Conservation (phyloP, 2,113 vertebrate genomes). For the Prinia subflava region DNA sequence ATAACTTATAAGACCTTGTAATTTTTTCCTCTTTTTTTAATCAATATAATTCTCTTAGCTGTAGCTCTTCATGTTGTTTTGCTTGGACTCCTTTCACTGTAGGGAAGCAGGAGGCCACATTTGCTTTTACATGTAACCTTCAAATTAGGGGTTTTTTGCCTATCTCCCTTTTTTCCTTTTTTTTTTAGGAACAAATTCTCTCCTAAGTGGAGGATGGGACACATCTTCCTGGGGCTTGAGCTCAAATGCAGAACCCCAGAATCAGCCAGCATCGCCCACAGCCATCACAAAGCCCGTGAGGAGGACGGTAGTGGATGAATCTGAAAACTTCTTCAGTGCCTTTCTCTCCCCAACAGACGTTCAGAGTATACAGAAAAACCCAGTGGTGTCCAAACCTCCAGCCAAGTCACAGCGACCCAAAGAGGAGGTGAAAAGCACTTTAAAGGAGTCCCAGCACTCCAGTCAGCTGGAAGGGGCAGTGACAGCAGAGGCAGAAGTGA, state of each 20-base stretch:
- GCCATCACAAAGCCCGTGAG: slow-evolving; percentile 97
- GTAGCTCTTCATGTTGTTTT: background rate
- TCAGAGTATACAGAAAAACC: slow-evolving; percentile 73
- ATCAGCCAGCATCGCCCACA: slow-evolving; percentile 74
- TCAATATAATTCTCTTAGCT: background rate
- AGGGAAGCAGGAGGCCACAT: background rate
- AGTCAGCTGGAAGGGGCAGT: slow-evolving; percentile 32
- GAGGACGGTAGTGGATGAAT: slow-evolving; percentile 92
- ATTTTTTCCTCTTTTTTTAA: background rate
- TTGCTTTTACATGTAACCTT: background rate
- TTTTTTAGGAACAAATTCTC: slow-evolving; percentile 71
- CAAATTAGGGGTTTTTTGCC: background rate
- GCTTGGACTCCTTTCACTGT: background rate
- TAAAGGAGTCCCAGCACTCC: slow-evolving; percentile 47
- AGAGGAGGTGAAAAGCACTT: slow-evolving; percentile 75
- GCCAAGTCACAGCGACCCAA: slow-evolving; percentile 84
- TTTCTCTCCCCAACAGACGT: slow-evolving; percentile 84
- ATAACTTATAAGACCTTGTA: background rate
- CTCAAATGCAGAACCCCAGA: slow-evolving; percentile 71
- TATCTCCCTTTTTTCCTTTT: background rate
- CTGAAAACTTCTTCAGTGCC: slow-evolving; percentile 95
- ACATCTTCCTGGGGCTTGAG: slow-evolving; percentile 88
- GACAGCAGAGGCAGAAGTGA: slow-evolving; percentile 26
- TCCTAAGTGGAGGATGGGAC: slow-evolving; percentile 90
- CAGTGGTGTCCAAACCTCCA: slow-evolving; percentile 92